phyloP scores from a whole-genome alignment of 2,797 vertebrate genomes.

The Pangasius larnaudii region DNA sequence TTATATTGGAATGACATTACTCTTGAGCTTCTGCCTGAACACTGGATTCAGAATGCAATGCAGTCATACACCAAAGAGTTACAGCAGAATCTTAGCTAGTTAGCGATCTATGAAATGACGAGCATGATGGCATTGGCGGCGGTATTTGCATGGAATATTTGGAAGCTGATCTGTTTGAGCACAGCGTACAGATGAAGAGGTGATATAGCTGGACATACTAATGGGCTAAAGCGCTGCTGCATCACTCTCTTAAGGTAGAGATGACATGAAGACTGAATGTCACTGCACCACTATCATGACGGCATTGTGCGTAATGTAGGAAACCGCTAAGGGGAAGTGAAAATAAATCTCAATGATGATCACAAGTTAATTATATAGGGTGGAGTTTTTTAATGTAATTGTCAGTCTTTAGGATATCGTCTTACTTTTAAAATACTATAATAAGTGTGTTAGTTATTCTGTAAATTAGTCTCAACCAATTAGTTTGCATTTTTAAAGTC shows the following conservation, averaged over 20 bases:
- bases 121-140: too few species aligned
- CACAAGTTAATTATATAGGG: not conserved
- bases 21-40: not conserved
- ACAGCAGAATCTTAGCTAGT: not conserved
- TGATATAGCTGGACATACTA: not conserved
- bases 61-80: too few species aligned
- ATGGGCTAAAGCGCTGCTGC: not conserved
- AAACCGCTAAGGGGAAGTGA: not conserved
- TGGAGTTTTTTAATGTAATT: not conserved
- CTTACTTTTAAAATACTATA: not conserved
- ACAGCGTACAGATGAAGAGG: not conserved
- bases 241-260: not conserved
- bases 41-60: not conserved
- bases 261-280: not conserved
- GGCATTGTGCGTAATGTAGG: not conserved
- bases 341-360: not conserved
- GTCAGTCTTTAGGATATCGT: not conserved
- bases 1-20: not conserved
- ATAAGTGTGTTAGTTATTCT: constrained; percentile 31
- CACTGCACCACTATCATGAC: not conserved
- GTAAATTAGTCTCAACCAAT: constrained; percentile 61
- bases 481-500: constrained; percentile 52
- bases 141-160: not conserved
- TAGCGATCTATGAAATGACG: not conserved
- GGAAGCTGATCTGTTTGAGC: too few species aligned